Conservation (phyloP, 2,888 invertebrate species). For the Laothoe populi region DNA sequence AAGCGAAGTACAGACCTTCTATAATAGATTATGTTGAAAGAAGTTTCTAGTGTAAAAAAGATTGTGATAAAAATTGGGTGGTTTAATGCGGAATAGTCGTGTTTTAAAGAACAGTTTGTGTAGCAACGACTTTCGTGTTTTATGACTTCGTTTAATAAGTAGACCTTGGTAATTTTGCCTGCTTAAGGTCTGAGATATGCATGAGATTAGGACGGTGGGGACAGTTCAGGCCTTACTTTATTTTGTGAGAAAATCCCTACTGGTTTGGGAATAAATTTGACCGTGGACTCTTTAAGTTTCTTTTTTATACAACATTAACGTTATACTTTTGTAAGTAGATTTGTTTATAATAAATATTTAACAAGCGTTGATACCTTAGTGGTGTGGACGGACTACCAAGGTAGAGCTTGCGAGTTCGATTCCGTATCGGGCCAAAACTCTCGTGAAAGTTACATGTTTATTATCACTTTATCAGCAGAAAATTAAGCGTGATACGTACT, state of each 20-base stretch:
- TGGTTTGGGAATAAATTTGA: not conserved
- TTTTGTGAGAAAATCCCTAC: not conserved
- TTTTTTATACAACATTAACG: not conserved
- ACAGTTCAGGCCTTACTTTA: not conserved
- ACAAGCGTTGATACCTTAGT: no score
- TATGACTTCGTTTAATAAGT: slow-evolving; percentile 19
- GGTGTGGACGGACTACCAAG: no score
- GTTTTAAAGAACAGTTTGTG: slow-evolving; percentile 18
- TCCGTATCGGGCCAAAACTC: no score
- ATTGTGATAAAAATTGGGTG: slow-evolving; percentile 4
- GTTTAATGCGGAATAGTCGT: not conserved
- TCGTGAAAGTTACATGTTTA: no score
- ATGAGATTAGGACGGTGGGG: not conserved
- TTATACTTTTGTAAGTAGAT: not conserved
- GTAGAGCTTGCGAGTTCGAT: no score
- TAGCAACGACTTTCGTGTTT: slow-evolving; percentile 5
- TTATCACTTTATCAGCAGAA: no score
- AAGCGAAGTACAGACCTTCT: slow-evolving; percentile 4
- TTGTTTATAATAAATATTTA: no score
- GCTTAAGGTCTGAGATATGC: slow-evolving; percentile 9
- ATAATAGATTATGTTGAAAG: slow-evolving; percentile 3
- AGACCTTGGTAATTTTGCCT: slow-evolving; percentile 5
- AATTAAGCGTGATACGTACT: no score
- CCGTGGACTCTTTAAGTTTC: no score
- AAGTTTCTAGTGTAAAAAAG: not conserved